Evolutionary conservation across 2,113 vertebrate species (phyloP).

Genomic region (Sebastes fasciatus): DNA sequence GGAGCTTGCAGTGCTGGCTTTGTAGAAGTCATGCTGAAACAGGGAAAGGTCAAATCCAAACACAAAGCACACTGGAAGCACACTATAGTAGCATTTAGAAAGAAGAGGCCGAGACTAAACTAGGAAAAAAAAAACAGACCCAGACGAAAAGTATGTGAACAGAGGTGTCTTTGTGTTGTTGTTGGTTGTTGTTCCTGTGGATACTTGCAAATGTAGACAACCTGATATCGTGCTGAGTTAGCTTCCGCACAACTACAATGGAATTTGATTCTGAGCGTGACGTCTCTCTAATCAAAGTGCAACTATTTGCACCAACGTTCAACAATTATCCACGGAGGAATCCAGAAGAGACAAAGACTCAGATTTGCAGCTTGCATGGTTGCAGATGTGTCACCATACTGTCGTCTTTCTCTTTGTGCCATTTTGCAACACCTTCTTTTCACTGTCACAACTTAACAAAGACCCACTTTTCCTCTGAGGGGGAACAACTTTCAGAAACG

Average conservation of each 20-base stretch:
- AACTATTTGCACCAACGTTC: background rate
- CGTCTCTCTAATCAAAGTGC: constrained; percentile 19
- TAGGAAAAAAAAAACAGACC: background rate
- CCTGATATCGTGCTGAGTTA: background rate
- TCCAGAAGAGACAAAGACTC: constrained; percentile 18
- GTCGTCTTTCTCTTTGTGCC: background rate
- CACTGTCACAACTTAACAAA: constrained; percentile 27
- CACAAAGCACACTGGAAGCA: background rate
- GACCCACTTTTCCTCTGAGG: background rate
- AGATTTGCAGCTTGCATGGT: constrained; percentile 7
- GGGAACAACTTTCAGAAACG: background rate
- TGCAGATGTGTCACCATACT: constrained; percentile 39
- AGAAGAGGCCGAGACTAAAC: background rate
- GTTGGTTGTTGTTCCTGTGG: background rate
- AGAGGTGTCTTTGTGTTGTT: background rate
- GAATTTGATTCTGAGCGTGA: background rate
- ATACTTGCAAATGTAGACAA: background rate
- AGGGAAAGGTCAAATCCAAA: too few species aligned
- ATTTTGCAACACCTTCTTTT: constrained; percentile 14
- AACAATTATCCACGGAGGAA: constrained; percentile 21
- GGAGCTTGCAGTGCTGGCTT: too few species aligned
- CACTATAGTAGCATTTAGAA: background rate
- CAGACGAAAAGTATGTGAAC: background rate
- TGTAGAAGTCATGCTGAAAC: too few species aligned
- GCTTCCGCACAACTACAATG: background rate